Base-by-base conservation (phyloP, 2,113 vertebrate species). In the Stomatorhinus ivindoensis region DNA sequence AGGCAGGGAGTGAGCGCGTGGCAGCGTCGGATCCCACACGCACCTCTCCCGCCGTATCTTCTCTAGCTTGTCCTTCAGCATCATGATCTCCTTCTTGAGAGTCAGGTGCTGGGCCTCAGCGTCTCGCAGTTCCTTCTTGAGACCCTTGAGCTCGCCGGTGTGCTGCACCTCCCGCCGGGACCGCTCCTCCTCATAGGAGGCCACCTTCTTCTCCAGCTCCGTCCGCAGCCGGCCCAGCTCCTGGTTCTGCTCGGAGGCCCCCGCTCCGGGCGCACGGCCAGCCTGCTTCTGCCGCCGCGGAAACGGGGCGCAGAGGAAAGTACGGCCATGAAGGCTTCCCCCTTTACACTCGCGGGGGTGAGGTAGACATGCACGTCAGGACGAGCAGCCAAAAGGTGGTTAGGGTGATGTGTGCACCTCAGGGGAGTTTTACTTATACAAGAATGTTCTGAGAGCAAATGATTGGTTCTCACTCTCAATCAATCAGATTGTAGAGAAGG, bases 41-140 rank as follows among this genome's bases (percentile, higher is more conserved):
- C 3, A 98, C 98, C 97, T 98, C 94, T 99, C 98, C 89, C 98
- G 95, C 69, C 98, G 97, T 1, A 95, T 98, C 95, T 99, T 99
- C 91, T 99, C 98, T 92, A 99, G 94, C 93, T 99, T 99, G 95
- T 99, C 98, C 94, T 98, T 98, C 89, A 99, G 96, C 94, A 99
- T 93, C 95, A 98, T 96, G 90, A 98, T 97, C 93, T 99, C 98
- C 92, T 99, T 99, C 93, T 98, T 97, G 91, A 99, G 96, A 87
- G 96, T 94, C 89, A 99, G 97, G 13, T 99, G 97, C 88, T 98
- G 98, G 92, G 97, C 96, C 95, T 99, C 98, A 1, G 97, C 96
- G 42, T 99, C 98, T 31, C 96, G 95, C 31, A 98, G 94, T 89
- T 99, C 98, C 92, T 99, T 99, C 93, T 97, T 97, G 90, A 99